Percentiles rank a stretch among this genome's conserved stretches.
Conservation (phyloP, 2,888 invertebrate species). For the Lepetodrilus schrolli region DNA sequence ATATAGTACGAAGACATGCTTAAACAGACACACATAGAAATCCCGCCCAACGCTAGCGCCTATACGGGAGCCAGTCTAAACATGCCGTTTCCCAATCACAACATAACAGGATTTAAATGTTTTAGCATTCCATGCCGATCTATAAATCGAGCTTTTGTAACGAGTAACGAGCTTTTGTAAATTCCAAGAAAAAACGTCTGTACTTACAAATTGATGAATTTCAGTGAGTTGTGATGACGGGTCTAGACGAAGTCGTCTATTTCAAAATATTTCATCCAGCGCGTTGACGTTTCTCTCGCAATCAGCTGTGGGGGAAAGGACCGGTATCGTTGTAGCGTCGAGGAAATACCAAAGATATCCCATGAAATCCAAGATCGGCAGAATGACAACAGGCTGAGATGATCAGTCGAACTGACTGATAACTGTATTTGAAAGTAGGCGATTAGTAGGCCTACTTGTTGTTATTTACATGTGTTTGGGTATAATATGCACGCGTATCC, state of each 20-base stretch:
- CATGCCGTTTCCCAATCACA: not conserved
- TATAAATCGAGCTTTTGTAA: too few relatives aligned
- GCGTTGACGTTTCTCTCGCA: not conserved
- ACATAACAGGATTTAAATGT: conserved; percentile 15
- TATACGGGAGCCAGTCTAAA: not conserved
- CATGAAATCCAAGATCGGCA: not conserved
- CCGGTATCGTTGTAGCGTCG: not conserved
- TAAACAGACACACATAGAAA: not conserved
- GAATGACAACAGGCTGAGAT: not conserved
- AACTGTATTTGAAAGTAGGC: too few relatives aligned
- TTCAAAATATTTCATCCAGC: not conserved
- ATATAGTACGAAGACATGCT: not conserved
- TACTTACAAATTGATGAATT: conserved; percentile 1
- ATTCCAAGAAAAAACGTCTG: too few relatives aligned
- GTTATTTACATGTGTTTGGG: conserved; percentile 15
- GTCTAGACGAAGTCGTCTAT: conserved; percentile 5
- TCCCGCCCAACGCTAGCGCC: not conserved
- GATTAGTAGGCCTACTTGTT: too few relatives aligned
- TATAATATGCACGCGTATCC: conserved; percentile 4
- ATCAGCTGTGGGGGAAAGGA: not conserved
- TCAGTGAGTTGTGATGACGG: conserved; percentile 10
- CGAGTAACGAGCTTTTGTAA: too few relatives aligned
- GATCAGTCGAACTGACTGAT: too few relatives aligned
- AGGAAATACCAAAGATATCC: not conserved
- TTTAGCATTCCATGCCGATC: not conserved